Evolutionary conservation across 1,140 invertebrate species (phyloP), one percentile per base, ranked within the genome.

Genomic region (Ceratosolen fusciceps): DNA sequence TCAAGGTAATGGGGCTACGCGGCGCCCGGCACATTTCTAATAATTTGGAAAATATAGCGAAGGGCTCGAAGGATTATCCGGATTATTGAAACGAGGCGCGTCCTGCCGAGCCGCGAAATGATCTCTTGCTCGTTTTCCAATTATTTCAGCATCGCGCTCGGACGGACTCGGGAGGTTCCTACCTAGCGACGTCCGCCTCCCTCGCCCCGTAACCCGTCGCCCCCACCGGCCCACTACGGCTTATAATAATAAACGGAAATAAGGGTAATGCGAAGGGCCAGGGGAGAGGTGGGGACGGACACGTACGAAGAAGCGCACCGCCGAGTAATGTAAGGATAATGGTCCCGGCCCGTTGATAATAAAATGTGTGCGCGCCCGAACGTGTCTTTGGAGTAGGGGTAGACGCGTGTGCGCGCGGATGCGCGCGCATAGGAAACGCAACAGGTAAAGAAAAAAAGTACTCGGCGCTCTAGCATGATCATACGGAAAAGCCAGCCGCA

Each of bases 211-310:
- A 19, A 56, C 21, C 2, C n/a, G 24, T 34, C n/a, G 24, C n/a
- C n/a, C n/a, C n/a, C n/a, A n/a, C n/a, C n/a, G n/a, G n/a, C n/a
- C n/a, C n/a, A n/a, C n/a, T n/a, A n/a, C n/a, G n/a, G n/a, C n/a
- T n/a, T 24, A 77, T 71, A 70, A 60, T 71, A 70, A 60, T 47
- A 47, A 71, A 29, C 52, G 62, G 24, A 71, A 77, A 71, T 71
- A 70, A 71, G 71, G 31, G 47, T 10, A 71, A 71, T 56, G n/a
- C n/a, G n/a, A 68, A 77, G 31, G 19, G 21, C 49, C 21, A 21
- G 7, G 16, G 43, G 43, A 16, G 7, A 62, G 26, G 62, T 14
- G 12, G 39, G 21, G 37, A 9, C 67, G 21, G 14, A 3, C 10
- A 9, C 67, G 24, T n/a, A 77, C 58, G 21, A 19, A 52, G 43